A percentile compares a stretch with the other conserved stretches of the same genome.
phyloP scores from a whole-genome alignment of 2,888 invertebrate genomes.

The Micropterix aruncella region DNA sequence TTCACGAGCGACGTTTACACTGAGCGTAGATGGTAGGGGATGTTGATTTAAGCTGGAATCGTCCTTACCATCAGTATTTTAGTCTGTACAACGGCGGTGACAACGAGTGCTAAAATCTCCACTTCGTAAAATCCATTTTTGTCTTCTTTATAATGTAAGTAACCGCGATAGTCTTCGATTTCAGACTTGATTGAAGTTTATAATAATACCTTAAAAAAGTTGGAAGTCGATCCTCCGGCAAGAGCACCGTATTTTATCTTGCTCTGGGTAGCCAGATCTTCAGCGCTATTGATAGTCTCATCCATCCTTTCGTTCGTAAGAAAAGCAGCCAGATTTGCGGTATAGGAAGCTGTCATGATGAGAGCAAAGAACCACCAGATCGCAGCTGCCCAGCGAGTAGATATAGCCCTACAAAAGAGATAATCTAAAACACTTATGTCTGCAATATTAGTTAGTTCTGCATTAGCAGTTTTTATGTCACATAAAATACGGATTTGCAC shows the following conservation, averaged over 20 bases:
- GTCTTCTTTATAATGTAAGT: no score
- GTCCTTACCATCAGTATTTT: no score
- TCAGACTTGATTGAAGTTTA: no score
- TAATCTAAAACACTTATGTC: no score
- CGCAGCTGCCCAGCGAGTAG: constrained; percentile 82
- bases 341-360: constrained; percentile 90
- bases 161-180: no score
- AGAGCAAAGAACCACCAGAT: constrained; percentile 94
- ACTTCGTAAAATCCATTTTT: no score
- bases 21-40: no score
- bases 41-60: no score
- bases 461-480: background rate
- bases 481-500: constrained; percentile 15
- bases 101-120: no score
- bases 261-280: constrained; percentile 86
- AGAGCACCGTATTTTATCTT: constrained; percentile 94
- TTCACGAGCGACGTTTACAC: no score
- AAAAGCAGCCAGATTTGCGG: constrained; percentile 89
- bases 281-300: constrained; percentile 78
- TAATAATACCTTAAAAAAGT: constrained; percentile 87
- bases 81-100: no score
- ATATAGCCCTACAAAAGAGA: constrained; percentile 56
- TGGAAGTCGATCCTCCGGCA: constrained; percentile 75
- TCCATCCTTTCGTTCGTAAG: constrained; percentile 83
- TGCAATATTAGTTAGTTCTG: background rate